Conservation (phyloP, 2,797 vertebrate genomes). For the Falco cherrug region DNA sequence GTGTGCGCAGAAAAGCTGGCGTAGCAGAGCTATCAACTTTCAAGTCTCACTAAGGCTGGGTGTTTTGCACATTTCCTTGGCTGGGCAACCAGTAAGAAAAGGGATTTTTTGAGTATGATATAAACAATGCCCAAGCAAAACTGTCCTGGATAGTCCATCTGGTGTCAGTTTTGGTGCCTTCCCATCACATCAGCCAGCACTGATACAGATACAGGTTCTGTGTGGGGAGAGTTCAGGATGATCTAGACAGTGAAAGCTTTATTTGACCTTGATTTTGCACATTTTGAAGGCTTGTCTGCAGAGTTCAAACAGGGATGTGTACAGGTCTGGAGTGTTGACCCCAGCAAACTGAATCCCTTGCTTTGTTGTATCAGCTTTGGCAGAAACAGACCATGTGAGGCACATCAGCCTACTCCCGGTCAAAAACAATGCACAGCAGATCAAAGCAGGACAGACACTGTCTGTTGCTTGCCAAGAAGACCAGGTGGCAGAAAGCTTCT, state of each 20-base stretch:
- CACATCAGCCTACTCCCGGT: neutral
- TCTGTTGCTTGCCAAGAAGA: slow-evolving; percentile 34
- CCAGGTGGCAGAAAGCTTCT: slow-evolving; percentile 64
- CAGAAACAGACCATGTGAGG: neutral
- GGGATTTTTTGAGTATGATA: neutral
- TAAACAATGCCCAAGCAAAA: neutral
- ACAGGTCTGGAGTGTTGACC: neutral
- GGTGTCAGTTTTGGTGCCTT: neutral
- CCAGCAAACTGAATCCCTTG: neutral
- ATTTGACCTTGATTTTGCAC: neutral
- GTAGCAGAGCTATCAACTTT: neutral
- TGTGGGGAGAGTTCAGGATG: neutral
- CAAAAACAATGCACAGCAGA: neutral
- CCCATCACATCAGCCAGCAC: neutral
- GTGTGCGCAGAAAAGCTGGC: neutral
- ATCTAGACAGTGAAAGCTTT: neutral
- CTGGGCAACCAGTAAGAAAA: neutral
- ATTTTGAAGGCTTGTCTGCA: neutral
- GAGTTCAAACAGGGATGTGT: neutral
- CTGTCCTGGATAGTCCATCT: neutral
- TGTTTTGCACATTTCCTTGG: slow-evolving; percentile 28
- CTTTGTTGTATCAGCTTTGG: slow-evolving; percentile 21
- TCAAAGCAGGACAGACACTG: slow-evolving; percentile 10
- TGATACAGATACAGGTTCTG: neutral
- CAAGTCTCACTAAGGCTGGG: neutral